Conservation (phyloP, 2,797 vertebrate genomes). For the Glossophaga mutica region DNA sequence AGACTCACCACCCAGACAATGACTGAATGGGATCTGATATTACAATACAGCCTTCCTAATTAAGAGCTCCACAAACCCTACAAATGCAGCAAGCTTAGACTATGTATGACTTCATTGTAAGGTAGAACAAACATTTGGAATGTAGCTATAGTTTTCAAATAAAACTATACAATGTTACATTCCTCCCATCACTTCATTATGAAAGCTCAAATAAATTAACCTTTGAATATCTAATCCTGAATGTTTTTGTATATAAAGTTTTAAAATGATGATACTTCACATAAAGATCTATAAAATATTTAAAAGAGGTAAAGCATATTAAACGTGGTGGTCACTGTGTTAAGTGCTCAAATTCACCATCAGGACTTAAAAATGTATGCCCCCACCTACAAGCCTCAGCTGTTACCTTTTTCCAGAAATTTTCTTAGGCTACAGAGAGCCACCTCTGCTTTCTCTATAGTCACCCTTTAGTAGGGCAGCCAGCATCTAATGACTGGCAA, state of each 20-base stretch:
- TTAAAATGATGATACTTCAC: not conserved
- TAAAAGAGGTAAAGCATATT: not conserved
- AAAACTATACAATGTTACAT: not conserved
- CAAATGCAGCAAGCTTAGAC: not conserved
- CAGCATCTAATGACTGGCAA: not conserved
- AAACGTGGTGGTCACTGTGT: not conserved
- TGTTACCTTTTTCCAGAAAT: not conserved
- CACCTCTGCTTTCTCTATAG: not conserved
- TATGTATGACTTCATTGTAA: not conserved
- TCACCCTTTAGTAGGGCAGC: not conserved
- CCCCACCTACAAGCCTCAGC: not conserved
- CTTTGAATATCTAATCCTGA: not conserved
- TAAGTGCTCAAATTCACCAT: not conserved
- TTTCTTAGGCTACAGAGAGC: not conserved
- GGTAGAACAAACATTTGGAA: not conserved
- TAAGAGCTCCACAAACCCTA: not conserved
- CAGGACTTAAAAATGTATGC: not conserved
- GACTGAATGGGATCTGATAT: not conserved
- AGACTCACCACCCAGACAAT: not conserved
- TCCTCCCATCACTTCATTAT: not conserved
- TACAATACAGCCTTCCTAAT: not conserved
- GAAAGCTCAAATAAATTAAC: not conserved
- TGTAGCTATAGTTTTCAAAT: not conserved
- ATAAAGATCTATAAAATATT: not conserved
- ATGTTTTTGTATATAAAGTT: not conserved